Base-by-base conservation (phyloP, 2,888 invertebrate species). In the Sarcophaga caerulescens region DNA sequence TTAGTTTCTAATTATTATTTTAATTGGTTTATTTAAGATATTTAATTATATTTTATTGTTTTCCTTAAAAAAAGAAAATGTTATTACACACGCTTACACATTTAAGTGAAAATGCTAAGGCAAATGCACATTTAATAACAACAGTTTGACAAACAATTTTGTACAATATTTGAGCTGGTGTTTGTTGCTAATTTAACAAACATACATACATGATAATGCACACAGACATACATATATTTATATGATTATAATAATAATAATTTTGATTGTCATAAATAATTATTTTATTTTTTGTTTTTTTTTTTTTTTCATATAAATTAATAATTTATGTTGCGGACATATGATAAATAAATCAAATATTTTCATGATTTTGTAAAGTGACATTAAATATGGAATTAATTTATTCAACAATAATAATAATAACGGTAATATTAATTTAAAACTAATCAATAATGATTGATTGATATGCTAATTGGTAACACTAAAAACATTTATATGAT, bases 91-190 rank as follows among this genome's bases (percentile, higher is more conserved):
- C 57, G 77, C 35, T 65, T 25, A 74, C 12, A 70, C 77, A 74
- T 57, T 69, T 69, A 62, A 73, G 14, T 73, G 68, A 83, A 75
- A 79, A 35, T 35, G 35, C 35, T 10, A 35, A 10, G 70, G 47
- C 70, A 63, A 83, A 79, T 75, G 70, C 44, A 68, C 35, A 76
- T 60, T 65, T 14, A 25, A 66, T n/a, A 17, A 35, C 1, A 17
- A 66, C 57, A 71, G 17, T 75, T 59, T 75, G 25, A 45, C 52
- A 69, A 35, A 81, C 57, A 76, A 73, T 75, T 66, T 68, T 70
- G 23, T 17, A 25, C 21, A n/a, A 52, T 35, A 60, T 81, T 78
- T 59, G 19, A 1, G 12, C 65, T 35, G n/a, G 23, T 23, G 21
- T 17, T 76, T 66, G 19, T 66, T 60, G 23, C 47, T 65, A 45